Evolutionary conservation across 2,888 invertebrate genomes (phyloP), one percentile per base, ranked within the genome.

Genomic region (Dorcus hopei): DNA sequence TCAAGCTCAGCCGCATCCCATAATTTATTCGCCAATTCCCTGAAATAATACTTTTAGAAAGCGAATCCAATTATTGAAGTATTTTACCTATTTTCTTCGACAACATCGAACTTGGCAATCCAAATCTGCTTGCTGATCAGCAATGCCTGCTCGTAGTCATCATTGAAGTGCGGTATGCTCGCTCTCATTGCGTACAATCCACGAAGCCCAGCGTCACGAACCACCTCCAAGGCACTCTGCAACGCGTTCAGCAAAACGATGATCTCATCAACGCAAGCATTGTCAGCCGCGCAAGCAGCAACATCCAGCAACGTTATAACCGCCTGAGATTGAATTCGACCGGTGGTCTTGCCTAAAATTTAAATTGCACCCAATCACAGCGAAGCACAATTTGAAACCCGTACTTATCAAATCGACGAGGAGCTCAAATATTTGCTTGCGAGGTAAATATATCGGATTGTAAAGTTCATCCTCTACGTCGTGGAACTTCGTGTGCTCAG

Each of bases 31-130:
- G 88, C 89, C 14, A 88, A 78, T 38, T 80, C 77, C 65, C 87
- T 81, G 59, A 54, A 66, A 65, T 56, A 54, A 54, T 48, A 61
- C 49, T 14, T 38, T 23, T 45, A 11, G 26, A 19, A 19, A 14
- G 14, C 19, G 19, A 19, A 19, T 2, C 19, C 19, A 19, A 19
- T 19, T 19, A 19, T 3, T 19, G 7, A 33, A 33, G 9, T 69
- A 47, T 75, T 74, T 69, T 67, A 84, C 83, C 81, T 82, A 71
- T 93, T 93, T 59, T 91, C 89, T 42, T 87, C 87, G 6, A 84
- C 84, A 0, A 86, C 80, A 79, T 97, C 97, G 76, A 88, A 92
- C 62, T 85, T 88, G 0, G 93, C 90, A 53, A 96, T 84, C 87
- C 93, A 93, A 47, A 96, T 82, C 53, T 94, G 82, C 66, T 88